Base-by-base conservation (phyloP, 2,113 vertebrate species). In the Brachypodius melanocephalos region DNA sequence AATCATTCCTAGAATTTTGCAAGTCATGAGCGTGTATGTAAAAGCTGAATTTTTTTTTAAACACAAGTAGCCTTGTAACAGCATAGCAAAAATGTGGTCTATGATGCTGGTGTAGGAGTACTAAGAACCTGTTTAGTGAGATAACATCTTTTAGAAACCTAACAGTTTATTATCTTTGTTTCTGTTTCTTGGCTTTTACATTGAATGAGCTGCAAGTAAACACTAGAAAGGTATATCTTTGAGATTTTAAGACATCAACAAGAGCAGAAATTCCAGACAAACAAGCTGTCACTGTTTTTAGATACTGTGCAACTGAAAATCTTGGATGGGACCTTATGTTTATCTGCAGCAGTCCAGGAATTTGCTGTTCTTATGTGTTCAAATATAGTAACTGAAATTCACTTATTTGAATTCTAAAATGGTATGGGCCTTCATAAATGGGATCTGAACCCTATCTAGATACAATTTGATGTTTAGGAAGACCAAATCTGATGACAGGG, bases 21-120 rank as follows among this genome's bases (percentile, higher is more conserved):
- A 96, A 97, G 93, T 97, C 97, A 94, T 93, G 90, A 97, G 95
- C 93, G 11, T 92, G 88, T 94, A 72, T 96, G 89, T 90, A 91
- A 97, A 96, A 91, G 74, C 89, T 66, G 80, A 73, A 20, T 57
- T 71, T 91, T 17, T n/a, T 84, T 87, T 87, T 48, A 48, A 84
- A 66, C 71, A 55, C 51, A 67, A 95, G 75, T 92, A 94, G 69
- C 71, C 75, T 90, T 54, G 76, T 88, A 93, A 84, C 48, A 66
- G 58, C 72, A 73, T 51, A 93, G 94, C 38, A 91, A 83, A 86
- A 52, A 65, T 86, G 52, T 93, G 88, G 45, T 62, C 67, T 66
- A 20, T 17, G 16, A 51, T 87, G 83, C 17, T 2, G 22, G 43
- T 13, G 14, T 91, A 61, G 32, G 76, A 92, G 66, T 73, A 43